phyloP scores from a whole-genome alignment of 2,113 vertebrate genomes.

The Stigmatopora argus region DNA sequence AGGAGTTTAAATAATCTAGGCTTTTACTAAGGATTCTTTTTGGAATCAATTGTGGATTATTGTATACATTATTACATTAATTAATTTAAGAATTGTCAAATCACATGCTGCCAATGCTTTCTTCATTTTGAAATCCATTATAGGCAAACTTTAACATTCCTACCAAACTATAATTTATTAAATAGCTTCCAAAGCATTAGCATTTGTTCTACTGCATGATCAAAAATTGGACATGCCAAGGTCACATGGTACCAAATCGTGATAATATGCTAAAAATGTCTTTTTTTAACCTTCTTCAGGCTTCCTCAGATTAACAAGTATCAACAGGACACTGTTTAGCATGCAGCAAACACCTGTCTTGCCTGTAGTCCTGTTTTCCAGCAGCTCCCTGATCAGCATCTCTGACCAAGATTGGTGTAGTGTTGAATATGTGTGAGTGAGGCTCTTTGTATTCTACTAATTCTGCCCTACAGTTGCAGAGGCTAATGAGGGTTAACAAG shows the following conservation, averaged over 20 bases:
- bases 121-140: too few species aligned
- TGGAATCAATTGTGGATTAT: too few species aligned
- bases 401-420: constrained; percentile 16
- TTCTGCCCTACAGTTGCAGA: constrained; percentile 44
- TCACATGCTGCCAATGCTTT: too few species aligned
- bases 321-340: constrained; percentile 49
- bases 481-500: constrained; percentile 67
- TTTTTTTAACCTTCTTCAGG: constrained; percentile 21
- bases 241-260: constrained; percentile 25
- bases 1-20: too few species aligned
- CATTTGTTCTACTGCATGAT: constrained; percentile 28
- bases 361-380: constrained; percentile 44
- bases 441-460: constrained; percentile 62
- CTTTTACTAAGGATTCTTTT: too few species aligned
- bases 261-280: constrained; percentile 5
- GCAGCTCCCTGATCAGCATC: constrained; percentile 45
- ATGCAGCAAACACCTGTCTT: constrained; percentile 57
- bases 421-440: constrained; percentile 19
- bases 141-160: constrained; percentile 9
- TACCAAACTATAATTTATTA: constrained; percentile 36
- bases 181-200: constrained; percentile 30
- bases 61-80: too few species aligned
- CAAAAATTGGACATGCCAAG: constrained; percentile 31
- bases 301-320: constrained; percentile 50
- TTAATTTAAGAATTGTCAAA: too few species aligned